A percentile compares a stretch with the other conserved stretches of the same genome.
phyloP scores from a whole-genome alignment of 1,140 invertebrate genomes.

The Leptinotarsa defecta region DNA sequence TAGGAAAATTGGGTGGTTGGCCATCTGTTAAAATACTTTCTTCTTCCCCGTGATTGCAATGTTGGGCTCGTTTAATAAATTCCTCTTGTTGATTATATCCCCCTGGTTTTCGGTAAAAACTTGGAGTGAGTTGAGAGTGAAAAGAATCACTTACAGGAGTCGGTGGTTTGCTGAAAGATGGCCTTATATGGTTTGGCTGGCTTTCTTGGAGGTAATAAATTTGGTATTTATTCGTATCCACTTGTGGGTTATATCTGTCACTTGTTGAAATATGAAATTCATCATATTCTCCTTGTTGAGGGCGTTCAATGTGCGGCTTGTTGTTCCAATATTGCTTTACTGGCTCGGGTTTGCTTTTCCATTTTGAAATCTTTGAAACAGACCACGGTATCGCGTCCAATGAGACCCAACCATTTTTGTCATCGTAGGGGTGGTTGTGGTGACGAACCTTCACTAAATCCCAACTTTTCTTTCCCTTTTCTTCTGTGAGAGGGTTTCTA shows the following conservation, averaged over 20 bases:
- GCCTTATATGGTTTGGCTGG: not conserved
- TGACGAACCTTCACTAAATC: slow-evolving; percentile 58
- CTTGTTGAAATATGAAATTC: slow-evolving; percentile 4
- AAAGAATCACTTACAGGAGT: not conserved
- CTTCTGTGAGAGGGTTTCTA: slow-evolving; percentile 55
- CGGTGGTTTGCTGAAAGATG: slow-evolving; percentile 7
- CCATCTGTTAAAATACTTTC: slow-evolving; percentile 66
- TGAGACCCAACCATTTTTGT: slow-evolving; percentile 76
- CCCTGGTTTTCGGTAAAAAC: not conserved
- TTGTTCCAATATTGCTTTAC: slow-evolving; percentile 38
- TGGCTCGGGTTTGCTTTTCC: slow-evolving; percentile 61
- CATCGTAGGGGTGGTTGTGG: slow-evolving; percentile 67
- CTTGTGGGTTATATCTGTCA: not conserved
- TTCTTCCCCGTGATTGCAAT: slow-evolving; percentile 9
- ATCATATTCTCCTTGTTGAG: not conserved
- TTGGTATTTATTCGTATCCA: slow-evolving; percentile 20
- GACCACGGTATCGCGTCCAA: slow-evolving; percentile 79
- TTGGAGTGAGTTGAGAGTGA: not conserved
- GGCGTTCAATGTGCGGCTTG: not conserved
- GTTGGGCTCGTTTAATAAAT: not conserved
- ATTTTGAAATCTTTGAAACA: slow-evolving; percentile 78
- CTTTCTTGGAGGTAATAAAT: slow-evolving; percentile 1
- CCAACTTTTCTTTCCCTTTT: slow-evolving; percentile 58
- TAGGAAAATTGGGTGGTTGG: slow-evolving; percentile 68
- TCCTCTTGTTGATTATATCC: not conserved